Percentiles rank a stretch among this genome's conserved stretches.
Evolutionary conservation across 2,113 vertebrate species (phyloP).

Genomic region (Struthio camelus): DNA sequence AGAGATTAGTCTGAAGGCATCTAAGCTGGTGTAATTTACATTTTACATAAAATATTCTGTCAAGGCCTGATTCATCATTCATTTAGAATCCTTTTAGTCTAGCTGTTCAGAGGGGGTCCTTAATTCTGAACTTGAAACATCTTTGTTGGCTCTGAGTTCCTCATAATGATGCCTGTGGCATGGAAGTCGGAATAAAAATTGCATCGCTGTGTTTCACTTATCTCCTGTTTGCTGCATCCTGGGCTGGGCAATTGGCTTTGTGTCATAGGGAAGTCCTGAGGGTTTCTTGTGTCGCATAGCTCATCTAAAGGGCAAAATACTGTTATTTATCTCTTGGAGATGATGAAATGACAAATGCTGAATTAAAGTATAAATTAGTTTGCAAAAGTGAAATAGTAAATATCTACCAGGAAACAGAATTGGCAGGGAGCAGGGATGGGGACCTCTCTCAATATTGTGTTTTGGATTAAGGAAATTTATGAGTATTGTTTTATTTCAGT

Average conservation of each 20-base stretch:
- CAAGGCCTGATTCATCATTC: neutral
- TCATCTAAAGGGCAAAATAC: neutral
- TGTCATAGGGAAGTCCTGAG: neutral
- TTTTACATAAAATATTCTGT: neutral
- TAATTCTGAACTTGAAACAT: neutral
- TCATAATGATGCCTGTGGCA: neutral
- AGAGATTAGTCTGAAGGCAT: neutral
- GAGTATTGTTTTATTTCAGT: neutral
- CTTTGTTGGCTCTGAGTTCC: neutral
- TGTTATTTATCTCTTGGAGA: neutral
- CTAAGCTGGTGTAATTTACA: constrained; percentile 32
- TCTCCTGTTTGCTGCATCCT: neutral
- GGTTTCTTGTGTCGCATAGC: neutral
- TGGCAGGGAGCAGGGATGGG: rapidly evolving
- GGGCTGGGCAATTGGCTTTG: neutral
- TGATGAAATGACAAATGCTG: neutral
- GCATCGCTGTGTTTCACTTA: neutral
- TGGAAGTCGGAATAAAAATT: neutral
- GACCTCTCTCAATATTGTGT: neutral
- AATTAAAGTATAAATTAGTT: neutral
- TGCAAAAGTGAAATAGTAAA: neutral
- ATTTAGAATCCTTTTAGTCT: constrained; percentile 1
- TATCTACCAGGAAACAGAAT: neutral
- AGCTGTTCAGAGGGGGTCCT: neutral
- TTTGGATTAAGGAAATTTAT: neutral